Percentiles rank a stretch among this genome's conserved stretches.
Conservation (phyloP, 2,888 invertebrate genomes). For the Caenorhabditis sp. region DNA sequence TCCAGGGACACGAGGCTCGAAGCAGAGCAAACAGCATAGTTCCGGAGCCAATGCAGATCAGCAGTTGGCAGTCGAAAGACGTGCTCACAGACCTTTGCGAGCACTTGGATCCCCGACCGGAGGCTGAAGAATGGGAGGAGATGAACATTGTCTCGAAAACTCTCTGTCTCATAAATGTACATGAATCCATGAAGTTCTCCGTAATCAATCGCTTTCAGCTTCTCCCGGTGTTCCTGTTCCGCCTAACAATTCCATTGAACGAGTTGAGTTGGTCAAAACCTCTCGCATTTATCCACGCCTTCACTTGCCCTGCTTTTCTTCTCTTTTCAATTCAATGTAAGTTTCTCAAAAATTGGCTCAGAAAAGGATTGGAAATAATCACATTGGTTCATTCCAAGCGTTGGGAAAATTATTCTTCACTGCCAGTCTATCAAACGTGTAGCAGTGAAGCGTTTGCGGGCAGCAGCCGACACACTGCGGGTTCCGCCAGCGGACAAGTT, state of each 20-base stretch:
- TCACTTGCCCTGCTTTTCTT: slow-evolving; percentile 84
- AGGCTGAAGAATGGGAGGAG: slow-evolving; percentile 63
- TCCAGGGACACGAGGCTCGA: slow-evolving; percentile 69
- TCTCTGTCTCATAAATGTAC: slow-evolving; percentile 48
- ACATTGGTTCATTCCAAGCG: slow-evolving; percentile 63
- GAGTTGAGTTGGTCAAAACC: slow-evolving; percentile 86
- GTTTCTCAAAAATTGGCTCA: slow-evolving; percentile 56
- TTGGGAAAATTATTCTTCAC: slow-evolving; percentile 62
- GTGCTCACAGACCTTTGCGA: slow-evolving; percentile 40
- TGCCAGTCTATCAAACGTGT: neutral
- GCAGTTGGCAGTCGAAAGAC: slow-evolving; percentile 47
- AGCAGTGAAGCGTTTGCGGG: neutral
- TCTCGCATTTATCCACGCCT: slow-evolving; percentile 86
- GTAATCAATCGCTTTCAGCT: slow-evolving; percentile 81
- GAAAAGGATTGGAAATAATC: slow-evolving; percentile 64
- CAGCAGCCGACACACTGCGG: slow-evolving; percentile 48
- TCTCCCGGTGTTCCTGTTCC: slow-evolving; percentile 85
- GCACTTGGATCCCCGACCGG: slow-evolving; percentile 61
- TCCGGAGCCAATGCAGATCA: slow-evolving; percentile 56
- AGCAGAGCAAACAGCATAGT: slow-evolving; percentile 68
- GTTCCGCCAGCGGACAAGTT: slow-evolving; percentile 48
- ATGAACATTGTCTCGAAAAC: slow-evolving; percentile 58
- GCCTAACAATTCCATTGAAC: slow-evolving; percentile 86
- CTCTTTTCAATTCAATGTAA: slow-evolving; percentile 75
- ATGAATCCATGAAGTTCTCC: neutral